Base-by-base conservation (phyloP, 2,113 vertebrate species). In the Cyanoderma ruficeps region DNA sequence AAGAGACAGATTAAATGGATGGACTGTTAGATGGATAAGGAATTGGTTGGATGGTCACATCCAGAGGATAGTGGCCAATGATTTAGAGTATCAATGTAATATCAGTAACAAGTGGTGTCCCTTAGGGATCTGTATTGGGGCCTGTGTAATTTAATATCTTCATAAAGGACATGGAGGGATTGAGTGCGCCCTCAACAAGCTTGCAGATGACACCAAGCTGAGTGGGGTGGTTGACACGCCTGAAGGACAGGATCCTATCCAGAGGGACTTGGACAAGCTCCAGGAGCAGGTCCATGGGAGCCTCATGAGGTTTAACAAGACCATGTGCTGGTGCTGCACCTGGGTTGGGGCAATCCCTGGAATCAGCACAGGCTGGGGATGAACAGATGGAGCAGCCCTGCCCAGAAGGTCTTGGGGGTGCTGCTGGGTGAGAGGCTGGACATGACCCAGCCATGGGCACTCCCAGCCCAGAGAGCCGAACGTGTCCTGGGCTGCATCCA, bases 271-370 rank as follows among this genome's bases (percentile, higher is more conserved):
- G 33, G 2, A 46, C 13, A 75, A 59, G 20, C 5, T 25, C 21
- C 13, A 39, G 20, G 22, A 53, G 5, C 3, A 2, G 3, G 3
- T 6, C 4, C 12, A 49, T 37, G 27, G 15, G 6, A 46, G 1
- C 8, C 46, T 27, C 37, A 0, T 13, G 22, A 15, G 8, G 0
- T 44, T 59, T 44, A 59, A 44, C 31, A 67, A 7, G 13, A 3
- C 30, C 53, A 55, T 8, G 55, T 33, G 11, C 55, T n/a, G 31
- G 12, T n/a, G 31, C 55, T 56, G 31, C 55, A 20, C 31, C 31
- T 56, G 55, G 31, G 19, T 22, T 23, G 33, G 55, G 55, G 55
- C 31, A 56, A 14, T 14, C 55, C 55, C 31, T 3, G 6, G 20
- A 13, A 13, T 22, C 55, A n/a, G 55, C 31, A 2, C 55, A 56